Evolutionary conservation across 2,113 vertebrate genomes (phyloP).

Genomic region (Meleagris gallopavo): DNA sequence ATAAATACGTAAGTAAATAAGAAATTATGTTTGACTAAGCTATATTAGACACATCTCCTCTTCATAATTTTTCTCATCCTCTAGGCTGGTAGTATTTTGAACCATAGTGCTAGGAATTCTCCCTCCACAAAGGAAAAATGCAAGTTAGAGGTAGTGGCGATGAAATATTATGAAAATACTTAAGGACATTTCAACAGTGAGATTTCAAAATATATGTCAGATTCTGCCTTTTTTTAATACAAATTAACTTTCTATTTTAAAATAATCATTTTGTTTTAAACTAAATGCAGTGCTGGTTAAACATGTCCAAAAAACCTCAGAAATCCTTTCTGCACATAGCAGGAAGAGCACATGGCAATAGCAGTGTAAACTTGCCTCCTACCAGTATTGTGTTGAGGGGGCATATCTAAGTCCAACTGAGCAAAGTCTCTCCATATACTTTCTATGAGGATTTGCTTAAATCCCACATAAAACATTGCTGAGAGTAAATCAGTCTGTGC

Average conservation of each 20-base stretch:
- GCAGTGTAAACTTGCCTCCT: neutral
- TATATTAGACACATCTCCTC: neutral
- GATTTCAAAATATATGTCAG: neutral
- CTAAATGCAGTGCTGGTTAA: neutral
- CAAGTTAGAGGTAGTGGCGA: neutral
- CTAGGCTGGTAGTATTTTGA: neutral
- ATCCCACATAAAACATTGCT: too few relatives aligned
- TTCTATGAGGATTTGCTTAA: neutral
- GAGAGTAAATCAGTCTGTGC: neutral
- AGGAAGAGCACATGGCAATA: neutral
- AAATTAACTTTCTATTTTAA: neutral
- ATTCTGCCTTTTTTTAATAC: neutral
- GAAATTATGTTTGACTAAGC: neutral
- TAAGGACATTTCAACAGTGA: neutral
- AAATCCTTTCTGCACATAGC: neutral
- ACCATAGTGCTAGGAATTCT: neutral
- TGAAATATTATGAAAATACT: neutral
- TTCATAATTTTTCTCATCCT: neutral
- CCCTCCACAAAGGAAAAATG: neutral
- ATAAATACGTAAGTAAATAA: neutral
- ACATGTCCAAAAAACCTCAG: neutral
- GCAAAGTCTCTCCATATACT: neutral
- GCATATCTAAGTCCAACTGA: neutral
- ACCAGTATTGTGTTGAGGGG: neutral
- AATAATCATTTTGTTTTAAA: neutral